Conservation (phyloP, 2,797 vertebrate species). For the Labroides dimidiatus region DNA sequence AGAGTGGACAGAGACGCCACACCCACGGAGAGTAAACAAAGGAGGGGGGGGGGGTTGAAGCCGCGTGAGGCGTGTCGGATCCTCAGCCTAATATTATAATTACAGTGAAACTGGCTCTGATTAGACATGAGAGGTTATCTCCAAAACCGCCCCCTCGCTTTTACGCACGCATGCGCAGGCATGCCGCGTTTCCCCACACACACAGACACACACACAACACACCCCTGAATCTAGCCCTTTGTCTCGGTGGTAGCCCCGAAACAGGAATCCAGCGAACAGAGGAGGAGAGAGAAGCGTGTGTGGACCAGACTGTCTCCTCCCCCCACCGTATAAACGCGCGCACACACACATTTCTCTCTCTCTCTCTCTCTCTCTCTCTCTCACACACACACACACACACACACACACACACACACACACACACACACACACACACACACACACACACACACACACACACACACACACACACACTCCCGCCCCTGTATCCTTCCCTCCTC, state of each 20-base stretch:
- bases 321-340: slow-evolving; percentile 64
- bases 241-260: slow-evolving; percentile 72
- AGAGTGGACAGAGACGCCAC: slow-evolving; percentile 68
- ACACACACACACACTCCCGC: slow-evolving; percentile 71
- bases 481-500: slow-evolving; percentile 45
- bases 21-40: slow-evolving; percentile 73
- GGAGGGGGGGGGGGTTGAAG: neutral
- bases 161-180: slow-evolving; percentile 57
- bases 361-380: too few species aligned
- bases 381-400: slow-evolving; percentile 49
- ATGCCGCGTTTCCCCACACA: slow-evolving; percentile 23
- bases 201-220: slow-evolving; percentile 26
- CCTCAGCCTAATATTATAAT: slow-evolving; percentile 21
- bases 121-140: slow-evolving; percentile 39
- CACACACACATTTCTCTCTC: slow-evolving; percentile 37
- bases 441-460: slow-evolving; percentile 51
- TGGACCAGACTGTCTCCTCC: slow-evolving; percentile 83
- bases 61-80: slow-evolving; percentile 16
- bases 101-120: slow-evolving; percentile 22
- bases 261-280: slow-evolving; percentile 69
- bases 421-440: slow-evolving; percentile 58
- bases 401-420: slow-evolving; percentile 47
- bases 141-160: slow-evolving; percentile 48
- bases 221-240: slow-evolving; percentile 63
- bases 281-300: slow-evolving; percentile 35